phyloP scores from a whole-genome alignment of 2,797 vertebrate genomes.

The Pristis pectinata region DNA sequence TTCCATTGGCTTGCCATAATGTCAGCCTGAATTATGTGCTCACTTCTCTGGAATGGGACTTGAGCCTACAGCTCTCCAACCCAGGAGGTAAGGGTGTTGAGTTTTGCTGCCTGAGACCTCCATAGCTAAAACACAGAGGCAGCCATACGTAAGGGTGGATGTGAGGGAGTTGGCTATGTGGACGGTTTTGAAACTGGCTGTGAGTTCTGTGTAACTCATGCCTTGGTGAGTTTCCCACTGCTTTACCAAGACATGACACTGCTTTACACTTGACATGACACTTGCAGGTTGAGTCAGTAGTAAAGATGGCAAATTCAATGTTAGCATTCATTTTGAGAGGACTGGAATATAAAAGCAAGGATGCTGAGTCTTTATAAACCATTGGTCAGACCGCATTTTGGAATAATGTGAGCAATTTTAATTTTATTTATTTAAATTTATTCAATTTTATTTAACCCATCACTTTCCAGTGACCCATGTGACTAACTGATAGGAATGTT shows the following conservation, averaged over 20 bases:
- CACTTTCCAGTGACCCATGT: background rate
- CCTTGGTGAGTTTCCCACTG: background rate
- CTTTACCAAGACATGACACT: background rate
- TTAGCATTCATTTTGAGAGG: too few relatives aligned
- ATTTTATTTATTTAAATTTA: too few relatives aligned
- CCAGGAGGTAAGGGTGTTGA: background rate
- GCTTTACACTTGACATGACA: too few relatives aligned
- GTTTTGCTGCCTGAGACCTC: background rate
- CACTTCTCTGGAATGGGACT: background rate
- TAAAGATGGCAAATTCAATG: too few relatives aligned
- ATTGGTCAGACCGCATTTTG: too few relatives aligned
- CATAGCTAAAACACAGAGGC: too few relatives aligned
- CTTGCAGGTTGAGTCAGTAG: too few relatives aligned
- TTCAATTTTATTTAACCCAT: background rate
- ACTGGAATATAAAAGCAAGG: too few relatives aligned
- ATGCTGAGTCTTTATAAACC: too few relatives aligned
- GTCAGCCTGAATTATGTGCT: background rate
- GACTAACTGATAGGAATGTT: background rate
- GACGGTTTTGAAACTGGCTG: background rate
- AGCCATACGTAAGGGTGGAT: background rate
- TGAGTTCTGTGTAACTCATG: background rate
- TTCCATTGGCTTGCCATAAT: background rate
- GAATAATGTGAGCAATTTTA: too few relatives aligned
- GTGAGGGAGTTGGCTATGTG: background rate
- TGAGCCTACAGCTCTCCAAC: background rate